Percentiles rank a stretch among this genome's conserved stretches.
These are phyloP conservation scores for Cisticola juncidis DNA, from an alignment of 2,113 vertebrate species.

Conservation along the genomic window DNA sequence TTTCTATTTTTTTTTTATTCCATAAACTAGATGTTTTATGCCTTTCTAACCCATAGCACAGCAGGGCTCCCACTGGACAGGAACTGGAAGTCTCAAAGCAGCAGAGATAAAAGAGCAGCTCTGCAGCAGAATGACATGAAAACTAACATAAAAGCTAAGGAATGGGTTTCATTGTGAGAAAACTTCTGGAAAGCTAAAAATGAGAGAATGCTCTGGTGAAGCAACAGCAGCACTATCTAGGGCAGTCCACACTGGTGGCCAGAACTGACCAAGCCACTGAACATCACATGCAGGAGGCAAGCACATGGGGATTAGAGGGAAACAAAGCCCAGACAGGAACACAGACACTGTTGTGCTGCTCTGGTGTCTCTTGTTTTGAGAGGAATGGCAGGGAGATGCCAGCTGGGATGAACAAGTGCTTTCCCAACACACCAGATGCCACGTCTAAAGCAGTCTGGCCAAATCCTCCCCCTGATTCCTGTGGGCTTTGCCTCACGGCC, in stretches of 20 bases:
- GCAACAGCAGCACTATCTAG: neutral
- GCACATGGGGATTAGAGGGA: neutral
- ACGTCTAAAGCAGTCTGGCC: neutral
- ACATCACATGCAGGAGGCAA: neutral
- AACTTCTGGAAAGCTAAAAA: neutral
- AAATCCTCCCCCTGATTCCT: neutral
- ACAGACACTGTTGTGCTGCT: neutral
- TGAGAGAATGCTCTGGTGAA: neutral
- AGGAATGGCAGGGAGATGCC: neutral
- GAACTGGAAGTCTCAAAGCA: neutral
- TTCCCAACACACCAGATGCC: conserved; percentile 22
- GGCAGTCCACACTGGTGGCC: neutral
- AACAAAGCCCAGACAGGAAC: neutral
- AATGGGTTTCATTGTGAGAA: neutral
- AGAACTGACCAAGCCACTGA: neutral
- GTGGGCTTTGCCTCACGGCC: neutral
- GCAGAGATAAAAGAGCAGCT: neutral
- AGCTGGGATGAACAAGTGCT: neutral
- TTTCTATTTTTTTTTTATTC: neutral
- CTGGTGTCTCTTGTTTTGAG: neutral
- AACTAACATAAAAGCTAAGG: neutral
- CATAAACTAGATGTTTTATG: neutral
- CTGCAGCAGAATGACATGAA: neutral
- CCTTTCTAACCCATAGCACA: neutral
- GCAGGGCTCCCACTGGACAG: neutral